Base-by-base conservation (phyloP, 2,888 invertebrate genomes). In the Podotricha telesiphe region DNA sequence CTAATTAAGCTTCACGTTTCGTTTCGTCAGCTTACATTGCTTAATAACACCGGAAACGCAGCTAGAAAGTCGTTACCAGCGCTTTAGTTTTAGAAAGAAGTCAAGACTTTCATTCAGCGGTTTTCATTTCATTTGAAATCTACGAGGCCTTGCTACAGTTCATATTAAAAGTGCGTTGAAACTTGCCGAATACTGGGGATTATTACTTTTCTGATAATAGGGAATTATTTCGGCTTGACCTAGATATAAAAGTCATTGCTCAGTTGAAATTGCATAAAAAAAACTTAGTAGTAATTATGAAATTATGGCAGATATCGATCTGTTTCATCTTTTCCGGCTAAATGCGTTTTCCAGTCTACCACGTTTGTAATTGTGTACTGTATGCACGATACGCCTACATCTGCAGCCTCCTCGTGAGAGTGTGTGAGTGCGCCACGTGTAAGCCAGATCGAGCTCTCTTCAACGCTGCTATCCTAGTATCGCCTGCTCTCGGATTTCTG, bases 1-100 rank as follows among this genome's bases (percentile, higher is more conserved):
- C 83, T 89, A 88, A 89, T 89, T 87, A 86, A 85, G 81, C 87
- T 84, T 86, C 86, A 86, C 83, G 79, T 79, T 80, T 82, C 78
- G 77, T 76, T 80, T 79, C 80, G 82, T 83, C 78, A 76, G 79
- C 82, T 88, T 88, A 87, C 86, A 87, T 87, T 86, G 82, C 83
- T 83, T 85, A 85, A 85, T 85, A 87, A 85, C 85, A 80, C 82
- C 79, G 79, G 82, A 79, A 86, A 83, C 77, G 82, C 79, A 82
- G 78, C 81, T 80, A 77, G 82, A 84, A 86, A 86, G 83, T 86
- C 81, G 82, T 87, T 87, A 85, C 85, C 83, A 82, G 77, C 76
- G 84, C 84, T 86, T 86, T 88, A 81, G 80, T 77, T 85, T 81
- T 80, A 78, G 80, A 84, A 87, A 85, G 84, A 85, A 86, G 80